Evolutionary conservation across 2,113 vertebrate genomes (phyloP), one percentile per base, ranked within the genome.

Genomic region (Pituophis catenifer): DNA sequence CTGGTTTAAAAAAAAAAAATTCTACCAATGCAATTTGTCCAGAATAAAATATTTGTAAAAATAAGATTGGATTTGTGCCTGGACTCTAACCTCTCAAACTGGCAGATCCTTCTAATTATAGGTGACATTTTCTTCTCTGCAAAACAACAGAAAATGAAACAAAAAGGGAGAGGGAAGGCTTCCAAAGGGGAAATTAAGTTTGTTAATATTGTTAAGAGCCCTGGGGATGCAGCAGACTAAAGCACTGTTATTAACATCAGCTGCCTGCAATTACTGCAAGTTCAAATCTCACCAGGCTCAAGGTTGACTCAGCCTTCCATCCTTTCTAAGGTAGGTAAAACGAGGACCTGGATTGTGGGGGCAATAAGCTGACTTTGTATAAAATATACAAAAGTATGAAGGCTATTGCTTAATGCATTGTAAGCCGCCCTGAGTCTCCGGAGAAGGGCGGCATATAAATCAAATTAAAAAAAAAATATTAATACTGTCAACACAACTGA

Each of bases 31-130:
- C 2, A 24, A 70, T 95, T n/a, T 93, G 89, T 59, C 90, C 91
- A 94, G 96, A 97, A 96, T 95, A 94, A 95, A 96, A 94, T 58
- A 23, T 58, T 58, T 62, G 24, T 95, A 90, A 96, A 95, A 94
- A 96, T 96, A 95, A 95, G 92, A 96, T 95, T 93, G 95, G 94
- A 93, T 92, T 94, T 96, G 91, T 89, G 91, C 94, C 95, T 8
- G 48, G 90, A 95, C 93, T 88, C 93, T 95, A 85, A 93, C 95
- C 94, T 96, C 88, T 92, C 87, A 93, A 96, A 94, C 11, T 92
- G 93, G 90, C 91, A 95, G 93, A 93, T 93, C 93, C 86, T 93
- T 93, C 89, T 62, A 92, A 93, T 91, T 26, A 90, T 55, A 89
- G n/a, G 89, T 91, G 88, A 12, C 75, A 8, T 91, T 3, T 24